phyloP scores from a whole-genome alignment of 2,797 vertebrate genomes.

The Anguilla anguilla region DNA sequence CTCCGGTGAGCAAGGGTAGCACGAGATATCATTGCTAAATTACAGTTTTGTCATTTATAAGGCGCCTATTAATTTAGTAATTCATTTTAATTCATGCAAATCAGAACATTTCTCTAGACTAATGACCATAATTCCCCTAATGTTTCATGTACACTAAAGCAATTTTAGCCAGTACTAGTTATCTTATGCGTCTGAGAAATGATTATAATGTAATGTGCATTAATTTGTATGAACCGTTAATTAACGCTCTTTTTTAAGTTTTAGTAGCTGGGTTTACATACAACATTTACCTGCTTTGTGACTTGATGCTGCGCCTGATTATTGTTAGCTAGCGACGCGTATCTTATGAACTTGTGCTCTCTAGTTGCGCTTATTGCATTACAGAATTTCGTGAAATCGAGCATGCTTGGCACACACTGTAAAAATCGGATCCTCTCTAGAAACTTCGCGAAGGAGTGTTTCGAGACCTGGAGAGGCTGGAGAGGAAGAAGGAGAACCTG shows the following conservation, averaged over 20 bases:
- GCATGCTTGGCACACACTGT: neutral
- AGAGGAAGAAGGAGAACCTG: conserved; percentile 83
- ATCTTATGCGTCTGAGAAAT: neutral
- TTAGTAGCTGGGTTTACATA: neutral
- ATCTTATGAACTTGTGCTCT: neutral
- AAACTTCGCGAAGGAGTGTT: conserved; percentile 31
- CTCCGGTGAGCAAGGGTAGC: no score
- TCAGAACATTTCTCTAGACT: neutral
- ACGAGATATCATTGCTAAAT: no score
- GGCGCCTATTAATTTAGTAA: no score
- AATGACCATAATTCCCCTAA: neutral
- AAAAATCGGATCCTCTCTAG: neutral
- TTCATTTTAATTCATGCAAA: neutral
- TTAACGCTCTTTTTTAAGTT: neutral
- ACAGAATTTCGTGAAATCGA: neutral
- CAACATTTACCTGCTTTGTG: neutral
- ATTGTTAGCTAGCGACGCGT: neutral
- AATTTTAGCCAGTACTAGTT: neutral
- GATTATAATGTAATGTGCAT: no score
- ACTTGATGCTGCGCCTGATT: neutral
- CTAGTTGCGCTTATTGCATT: neutral
- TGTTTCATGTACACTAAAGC: neutral
- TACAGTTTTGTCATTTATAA: no score
- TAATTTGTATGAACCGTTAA: neutral
- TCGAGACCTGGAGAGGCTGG: conserved; percentile 52